A percentile compares a stretch with the other conserved stretches of the same genome.
Conservation (phyloP, 2,113 vertebrate species). For the Tragelaphus imberbis region DNA sequence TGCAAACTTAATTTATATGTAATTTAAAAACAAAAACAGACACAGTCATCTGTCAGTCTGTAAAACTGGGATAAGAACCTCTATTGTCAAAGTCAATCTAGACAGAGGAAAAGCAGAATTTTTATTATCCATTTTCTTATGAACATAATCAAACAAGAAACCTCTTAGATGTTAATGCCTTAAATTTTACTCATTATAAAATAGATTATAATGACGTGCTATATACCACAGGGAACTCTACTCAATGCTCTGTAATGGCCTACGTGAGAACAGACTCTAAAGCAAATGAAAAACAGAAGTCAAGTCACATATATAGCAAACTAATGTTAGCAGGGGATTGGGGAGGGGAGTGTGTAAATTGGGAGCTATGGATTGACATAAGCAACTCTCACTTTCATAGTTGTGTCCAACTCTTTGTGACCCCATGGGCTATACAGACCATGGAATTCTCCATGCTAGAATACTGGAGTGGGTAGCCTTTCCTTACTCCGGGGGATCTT, state of each 20-base stretch:
- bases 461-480: background rate
- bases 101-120: background rate
- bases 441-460: background rate
- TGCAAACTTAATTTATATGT: background rate
- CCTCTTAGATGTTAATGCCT: background rate
- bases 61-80: background rate
- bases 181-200: background rate
- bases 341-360: rapidly evolving
- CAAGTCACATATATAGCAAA: background rate
- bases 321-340: background rate
- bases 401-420: background rate
- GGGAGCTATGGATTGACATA: background rate
- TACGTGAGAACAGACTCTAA: background rate
- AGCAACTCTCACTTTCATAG: background rate
- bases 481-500: background rate
- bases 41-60: background rate
- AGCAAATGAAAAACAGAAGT: background rate
- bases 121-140: background rate
- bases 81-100: background rate
- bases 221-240: background rate
- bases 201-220: background rate
- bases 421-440: background rate
- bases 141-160: background rate
- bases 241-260: background rate
- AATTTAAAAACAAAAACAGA: background rate